Conservation (phyloP, 2,113 vertebrate species). For the Eleginops maclovinus region DNA sequence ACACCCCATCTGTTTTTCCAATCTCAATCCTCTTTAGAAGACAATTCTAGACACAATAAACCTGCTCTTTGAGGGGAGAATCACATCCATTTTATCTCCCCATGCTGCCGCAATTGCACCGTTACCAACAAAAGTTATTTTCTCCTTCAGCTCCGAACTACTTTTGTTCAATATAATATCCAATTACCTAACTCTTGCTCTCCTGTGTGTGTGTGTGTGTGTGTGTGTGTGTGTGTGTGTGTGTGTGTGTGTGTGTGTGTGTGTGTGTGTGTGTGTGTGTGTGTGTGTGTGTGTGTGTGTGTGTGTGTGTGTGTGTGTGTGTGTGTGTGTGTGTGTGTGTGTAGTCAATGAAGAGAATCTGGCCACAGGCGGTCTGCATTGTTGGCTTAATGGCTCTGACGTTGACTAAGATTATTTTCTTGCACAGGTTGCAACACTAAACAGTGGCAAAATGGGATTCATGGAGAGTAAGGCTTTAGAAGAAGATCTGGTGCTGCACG, state of each 20-base stretch:
- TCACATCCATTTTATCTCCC: slow-evolving; percentile 70
- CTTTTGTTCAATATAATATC: slow-evolving; percentile 73
- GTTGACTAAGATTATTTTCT: slow-evolving; percentile 60
- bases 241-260: neutral
- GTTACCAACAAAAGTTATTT: slow-evolving; percentile 64
- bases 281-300: slow-evolving; percentile 3
- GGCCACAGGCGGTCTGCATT: slow-evolving; percentile 40
- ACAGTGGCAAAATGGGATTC: slow-evolving; percentile 23
- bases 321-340: neutral
- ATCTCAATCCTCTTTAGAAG: slow-evolving; percentile 63
- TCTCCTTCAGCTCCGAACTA: slow-evolving; percentile 58
- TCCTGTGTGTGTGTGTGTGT: slow-evolving; percentile 27
- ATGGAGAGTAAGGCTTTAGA: slow-evolving; percentile 18
- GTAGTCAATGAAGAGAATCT: slow-evolving; percentile 55
- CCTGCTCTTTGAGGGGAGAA: slow-evolving; percentile 63
- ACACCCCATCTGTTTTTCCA: slow-evolving; percentile 66
- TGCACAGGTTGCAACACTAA: slow-evolving; percentile 13
- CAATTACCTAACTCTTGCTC: slow-evolving; percentile 65
- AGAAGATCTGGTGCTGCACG: slow-evolving; percentile 17
- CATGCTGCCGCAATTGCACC: slow-evolving; percentile 38
- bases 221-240: slow-evolving; percentile 34
- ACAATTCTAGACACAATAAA: slow-evolving; percentile 64
- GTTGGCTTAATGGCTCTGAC: slow-evolving; percentile 41
- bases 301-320: too few species aligned
- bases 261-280: too few species aligned